Evolutionary conservation across 2,888 invertebrate genomes (phyloP).

Genomic region (Chloromyia formosa): DNA sequence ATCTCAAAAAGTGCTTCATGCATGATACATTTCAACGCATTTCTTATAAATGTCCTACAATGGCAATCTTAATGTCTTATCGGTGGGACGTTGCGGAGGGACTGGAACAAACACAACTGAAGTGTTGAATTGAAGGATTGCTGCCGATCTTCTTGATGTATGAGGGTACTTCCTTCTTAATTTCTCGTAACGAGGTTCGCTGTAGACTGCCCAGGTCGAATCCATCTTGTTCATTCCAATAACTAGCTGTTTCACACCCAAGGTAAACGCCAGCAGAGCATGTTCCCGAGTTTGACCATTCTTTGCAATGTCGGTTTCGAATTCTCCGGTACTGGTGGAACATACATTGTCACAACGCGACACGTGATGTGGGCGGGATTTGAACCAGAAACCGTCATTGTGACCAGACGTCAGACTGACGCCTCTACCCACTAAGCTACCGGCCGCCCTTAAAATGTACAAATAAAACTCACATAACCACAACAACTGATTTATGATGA

Average conservation of each 20-base stretch:
- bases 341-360: no score
- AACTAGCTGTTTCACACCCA: conserved; percentile 97
- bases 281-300: conserved; percentile 99
- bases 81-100: conserved; percentile 93
- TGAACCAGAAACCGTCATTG: no score
- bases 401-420: no score
- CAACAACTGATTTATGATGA: no score
- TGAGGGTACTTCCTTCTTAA: conserved; percentile 93
- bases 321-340: conserved; percentile 98
- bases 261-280: conserved; percentile 93
- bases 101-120: conserved; percentile 97
- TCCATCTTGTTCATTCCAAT: conserved; percentile 99
- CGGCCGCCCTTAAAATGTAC: no score
- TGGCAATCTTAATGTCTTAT: conserved; percentile 94
- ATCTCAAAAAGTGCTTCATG: conserved; percentile 94
- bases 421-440: no score
- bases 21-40: conserved; percentile 99
- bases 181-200: conserved; percentile 93
- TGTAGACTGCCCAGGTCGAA: conserved; percentile 97
- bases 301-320: conserved; percentile 98
- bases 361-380: no score
- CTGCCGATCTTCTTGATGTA: conserved; percentile 97
- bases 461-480: no score
- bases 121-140: conserved; percentile 94
- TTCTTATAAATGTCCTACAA: conserved; percentile 99